These are phyloP conservation scores for Bombus consobrinus DNA, from an alignment of 1,140 invertebrate genomes.

Conservation along the genomic window DNA sequence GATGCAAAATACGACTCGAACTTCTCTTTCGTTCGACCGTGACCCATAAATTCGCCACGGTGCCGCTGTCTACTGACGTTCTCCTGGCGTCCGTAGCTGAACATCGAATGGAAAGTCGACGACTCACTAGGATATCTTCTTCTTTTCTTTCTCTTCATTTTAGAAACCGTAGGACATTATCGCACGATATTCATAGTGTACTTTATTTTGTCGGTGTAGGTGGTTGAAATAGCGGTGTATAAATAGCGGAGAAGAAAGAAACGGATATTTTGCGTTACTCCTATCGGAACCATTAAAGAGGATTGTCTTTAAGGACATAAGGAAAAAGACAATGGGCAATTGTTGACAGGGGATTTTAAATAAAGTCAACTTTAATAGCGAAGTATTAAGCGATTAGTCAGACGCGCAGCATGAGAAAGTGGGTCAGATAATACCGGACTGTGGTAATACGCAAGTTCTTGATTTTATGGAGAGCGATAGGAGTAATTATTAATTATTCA, in stretches of 20 bases:
- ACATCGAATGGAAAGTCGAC: background rate
- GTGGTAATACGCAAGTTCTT: slow-evolving; percentile 10
- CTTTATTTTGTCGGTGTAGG: background rate
- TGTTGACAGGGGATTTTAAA: background rate
- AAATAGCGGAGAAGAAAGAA: background rate
- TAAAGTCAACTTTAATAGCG: background rate
- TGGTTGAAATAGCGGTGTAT: background rate
- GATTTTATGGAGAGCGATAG: slow-evolving; percentile 20
- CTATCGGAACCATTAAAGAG: too few relatives aligned
- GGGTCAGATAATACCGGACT: slow-evolving; percentile 34
- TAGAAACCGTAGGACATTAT: background rate
- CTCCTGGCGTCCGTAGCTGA: too few relatives aligned
- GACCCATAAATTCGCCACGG: slow-evolving; percentile 39
- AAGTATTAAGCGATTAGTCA: slow-evolving; percentile 45
- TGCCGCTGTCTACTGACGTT: background rate
- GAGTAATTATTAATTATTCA: slow-evolving; percentile 11
- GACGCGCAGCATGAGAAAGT: slow-evolving; percentile 32
- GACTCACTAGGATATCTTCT: background rate
- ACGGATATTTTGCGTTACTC: background rate
- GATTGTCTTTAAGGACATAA: too few relatives aligned
- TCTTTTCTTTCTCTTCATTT: background rate
- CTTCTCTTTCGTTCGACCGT: slow-evolving; percentile 47
- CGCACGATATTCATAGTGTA: background rate
- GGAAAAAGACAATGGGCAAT: background rate
- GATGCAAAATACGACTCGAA: slow-evolving; percentile 38